Evolutionary conservation across 2,888 invertebrate genomes (phyloP).

Genomic region (Coelopa pilipes): DNA sequence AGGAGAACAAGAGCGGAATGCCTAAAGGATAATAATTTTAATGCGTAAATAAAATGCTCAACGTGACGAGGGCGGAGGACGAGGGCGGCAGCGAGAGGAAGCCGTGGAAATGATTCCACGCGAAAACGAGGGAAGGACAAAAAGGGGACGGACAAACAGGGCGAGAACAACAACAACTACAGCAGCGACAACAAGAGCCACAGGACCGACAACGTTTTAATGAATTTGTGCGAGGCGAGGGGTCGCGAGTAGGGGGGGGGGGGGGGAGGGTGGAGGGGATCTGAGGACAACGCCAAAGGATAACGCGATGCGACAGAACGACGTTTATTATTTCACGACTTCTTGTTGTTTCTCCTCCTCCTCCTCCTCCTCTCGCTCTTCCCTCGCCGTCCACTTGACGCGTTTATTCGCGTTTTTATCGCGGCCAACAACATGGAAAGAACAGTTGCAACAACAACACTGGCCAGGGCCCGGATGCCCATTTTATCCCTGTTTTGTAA

Average conservation of each 20-base stretch:
- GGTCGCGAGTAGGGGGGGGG: too few species aligned
- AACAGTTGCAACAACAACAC: neutral
- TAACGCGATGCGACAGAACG: neutral
- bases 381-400: too few species aligned
- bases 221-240: too few species aligned
- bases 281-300: neutral
- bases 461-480: neutral
- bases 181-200: neutral
- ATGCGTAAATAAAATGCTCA: slow-evolving; percentile 3
- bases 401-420: too few species aligned
- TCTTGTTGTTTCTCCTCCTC: neutral
- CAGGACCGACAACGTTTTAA: neutral
- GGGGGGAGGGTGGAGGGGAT: too few species aligned
- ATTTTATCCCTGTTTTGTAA: neutral
- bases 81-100: neutral
- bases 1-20: neutral
- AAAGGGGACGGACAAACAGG: too few species aligned
- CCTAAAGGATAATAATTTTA: slow-evolving; percentile 13
- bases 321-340: slow-evolving; percentile 9
- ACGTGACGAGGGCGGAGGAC: neutral
- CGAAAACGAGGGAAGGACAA: too few species aligned
- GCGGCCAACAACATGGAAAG: too few species aligned
- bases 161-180: neutral
- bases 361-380: neutral
- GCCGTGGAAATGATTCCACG: too few species aligned